Base-by-base conservation (phyloP, 2,797 vertebrate genomes). In the Hafferia zeledoni region DNA sequence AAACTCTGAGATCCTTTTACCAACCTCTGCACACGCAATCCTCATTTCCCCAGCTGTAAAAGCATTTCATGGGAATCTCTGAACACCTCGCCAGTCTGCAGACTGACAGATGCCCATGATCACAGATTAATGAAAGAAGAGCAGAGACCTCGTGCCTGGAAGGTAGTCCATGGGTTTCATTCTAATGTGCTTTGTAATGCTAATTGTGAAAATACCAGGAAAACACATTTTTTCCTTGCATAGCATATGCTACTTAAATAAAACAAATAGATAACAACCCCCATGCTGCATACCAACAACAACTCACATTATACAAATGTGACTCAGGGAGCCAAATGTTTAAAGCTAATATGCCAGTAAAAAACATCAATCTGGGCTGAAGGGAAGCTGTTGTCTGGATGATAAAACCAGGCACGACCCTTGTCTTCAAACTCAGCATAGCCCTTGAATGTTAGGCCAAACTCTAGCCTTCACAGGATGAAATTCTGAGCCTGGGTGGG, bases 261-360 rank as follows among this genome's bases (percentile, higher is more conserved):
- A 94, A 90, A 94, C 39, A 87, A 90, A 95, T 23, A 94, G 70
- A 16, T 63, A 75, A 64, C 53, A 77, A 28, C 35, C 50, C 39
- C 27, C 1, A 0, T 24, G 59, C 25, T 46, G 31, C 80, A 80
- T 24, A 79, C 63, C 41, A 72, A 61, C 37, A 72, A 57, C 18
- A 56, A 44, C 1, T 5, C 2, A 3, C 47, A 55, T 72, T 25
- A 52, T 44, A 72, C 0, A 3, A 70, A 67, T 0, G 2, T 43
- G 76, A 75, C 67, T 83, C 27, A 47, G 69, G 41, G 31, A 91
- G 17, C 39, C 87, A 90, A 76, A 59, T 30, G 37, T 44, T 78
- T 46, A 56, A 72, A 91, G 52, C 24, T 61, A 93, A 91, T 27
- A 59, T 7, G 27, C 43, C 84, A 31, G 47, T n/a, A 63, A 86